Percentiles rank a stretch among this genome's conserved stretches.
Evolutionary conservation across 2,888 invertebrate species (phyloP).

Genomic region (Lasioglossum leucozonium): DNA sequence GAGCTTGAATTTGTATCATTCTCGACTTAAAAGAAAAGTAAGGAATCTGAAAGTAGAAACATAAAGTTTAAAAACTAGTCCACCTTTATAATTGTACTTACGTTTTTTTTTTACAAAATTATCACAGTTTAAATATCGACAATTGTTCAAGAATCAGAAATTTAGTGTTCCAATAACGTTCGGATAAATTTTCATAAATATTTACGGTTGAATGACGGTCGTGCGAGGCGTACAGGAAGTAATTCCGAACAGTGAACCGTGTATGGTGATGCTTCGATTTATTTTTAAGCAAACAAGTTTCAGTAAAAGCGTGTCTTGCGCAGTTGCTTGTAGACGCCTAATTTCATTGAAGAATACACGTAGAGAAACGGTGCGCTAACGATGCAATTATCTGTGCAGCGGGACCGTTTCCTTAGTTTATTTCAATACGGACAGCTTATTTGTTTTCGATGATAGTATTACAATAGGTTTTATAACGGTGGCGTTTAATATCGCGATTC

Average conservation of each 20-base stretch:
- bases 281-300: conserved; percentile 18
- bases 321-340: background rate
- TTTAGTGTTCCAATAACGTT: background rate
- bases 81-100: background rate
- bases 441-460: conserved; percentile 36
- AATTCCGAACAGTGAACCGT: background rate
- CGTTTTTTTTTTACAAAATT: background rate
- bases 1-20: background rate
- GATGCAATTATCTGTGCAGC: conserved; percentile 58
- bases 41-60: too few species aligned
- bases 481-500: conserved; percentile 11
- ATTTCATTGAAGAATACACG: conserved; percentile 36
- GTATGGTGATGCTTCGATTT: background rate
- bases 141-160: too few species aligned
- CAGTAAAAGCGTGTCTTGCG: background rate
- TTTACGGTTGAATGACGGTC: background rate
- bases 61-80: background rate
- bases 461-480: conserved; percentile 28
- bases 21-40: background rate
- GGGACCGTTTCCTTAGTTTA: conserved; percentile 48
- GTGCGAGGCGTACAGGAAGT: background rate
- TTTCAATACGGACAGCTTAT: conserved; percentile 40
- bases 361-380: conserved; percentile 54
- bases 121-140: background rate
- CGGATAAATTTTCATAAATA: background rate